Evolutionary conservation across 2,113 vertebrate genomes (phyloP).

Genomic region (Cinclus mexicanus): DNA sequence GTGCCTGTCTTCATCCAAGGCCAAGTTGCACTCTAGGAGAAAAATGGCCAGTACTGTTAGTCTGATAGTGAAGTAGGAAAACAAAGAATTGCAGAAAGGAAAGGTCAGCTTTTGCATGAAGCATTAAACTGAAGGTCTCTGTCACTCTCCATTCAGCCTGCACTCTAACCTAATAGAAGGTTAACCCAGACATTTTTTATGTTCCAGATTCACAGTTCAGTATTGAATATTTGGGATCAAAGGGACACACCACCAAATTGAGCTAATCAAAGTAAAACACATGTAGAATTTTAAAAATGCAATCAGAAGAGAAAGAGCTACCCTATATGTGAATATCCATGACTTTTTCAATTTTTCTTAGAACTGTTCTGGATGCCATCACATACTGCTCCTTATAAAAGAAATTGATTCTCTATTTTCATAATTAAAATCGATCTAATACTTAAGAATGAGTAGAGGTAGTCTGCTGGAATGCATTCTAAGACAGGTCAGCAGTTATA

Average conservation of each 20-base stretch:
- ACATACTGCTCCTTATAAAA: neutral
- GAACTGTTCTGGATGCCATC: neutral
- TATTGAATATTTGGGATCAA: neutral
- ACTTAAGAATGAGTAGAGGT: neutral
- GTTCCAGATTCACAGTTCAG: neutral
- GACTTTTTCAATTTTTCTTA: neutral
- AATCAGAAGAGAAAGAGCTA: neutral
- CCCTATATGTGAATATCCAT: neutral
- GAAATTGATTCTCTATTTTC: neutral
- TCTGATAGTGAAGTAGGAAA: neutral
- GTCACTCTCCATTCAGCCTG: neutral
- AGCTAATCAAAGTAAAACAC: neutral
- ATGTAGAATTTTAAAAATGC: neutral
- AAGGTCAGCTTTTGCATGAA: neutral
- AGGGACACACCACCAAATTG: neutral
- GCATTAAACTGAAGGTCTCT: neutral
- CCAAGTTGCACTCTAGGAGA: neutral
- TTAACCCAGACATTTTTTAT: neutral
- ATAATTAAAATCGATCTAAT: neutral
- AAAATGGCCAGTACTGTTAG: neutral
- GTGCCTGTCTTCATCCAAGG: neutral
- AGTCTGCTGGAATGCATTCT: neutral
- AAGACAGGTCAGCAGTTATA: neutral
- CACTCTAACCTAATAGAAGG: neutral
- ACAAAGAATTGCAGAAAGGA: neutral